Base-by-base conservation (phyloP, 2,888 invertebrate species). In the Parochlus steinenii region DNA sequence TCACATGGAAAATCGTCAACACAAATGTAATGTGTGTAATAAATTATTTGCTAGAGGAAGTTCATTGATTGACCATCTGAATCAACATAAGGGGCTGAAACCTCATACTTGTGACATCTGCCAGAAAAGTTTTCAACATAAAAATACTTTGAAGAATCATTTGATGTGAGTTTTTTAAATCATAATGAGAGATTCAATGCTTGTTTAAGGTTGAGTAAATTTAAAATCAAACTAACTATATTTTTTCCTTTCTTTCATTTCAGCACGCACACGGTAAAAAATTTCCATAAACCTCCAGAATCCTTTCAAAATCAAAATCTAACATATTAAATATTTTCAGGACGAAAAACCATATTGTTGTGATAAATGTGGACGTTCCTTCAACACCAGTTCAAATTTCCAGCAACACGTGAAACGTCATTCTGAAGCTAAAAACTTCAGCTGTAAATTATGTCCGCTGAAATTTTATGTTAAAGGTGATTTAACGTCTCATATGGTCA, bases 101-200 rank as follows among this genome's bases (percentile, higher is more conserved):
- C 64, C 66, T 5, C 65, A 71, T 48, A 54, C 60, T 12, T 72
- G 72, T 48, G 56, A 62, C 19, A 63, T 65, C 45, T 72, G 72
- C 49, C 60, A 57, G 39, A 72, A 72, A 65, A 66, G 63, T 70
- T 11, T 63, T 10, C 12, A 12, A 4, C 4, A 20, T 23, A 22
- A 6, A 5, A 5, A n/a, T 5, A 20, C 5, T 19, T 4, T 6
- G n/a, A n/a, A n/a, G n/a, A n/a, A n/a, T n/a, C n/a, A n/a, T n/a
- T n/a, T n/a, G n/a, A n/a, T n/a, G n/a, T n/a, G n/a, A n/a, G n/a
- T n/a, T n/a, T n/a, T n/a, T n/a, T n/a, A n/a, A n/a, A n/a, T n/a
- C n/a, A n/a, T n/a, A n/a, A n/a, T n/a, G n/a, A n/a, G n/a, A n/a
- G n/a, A n/a, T n/a, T n/a, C n/a, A n/a, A n/a, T n/a, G n/a, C n/a